Base-by-base conservation (phyloP, 2,797 vertebrate species). In the Neoniphon sammara region DNA sequence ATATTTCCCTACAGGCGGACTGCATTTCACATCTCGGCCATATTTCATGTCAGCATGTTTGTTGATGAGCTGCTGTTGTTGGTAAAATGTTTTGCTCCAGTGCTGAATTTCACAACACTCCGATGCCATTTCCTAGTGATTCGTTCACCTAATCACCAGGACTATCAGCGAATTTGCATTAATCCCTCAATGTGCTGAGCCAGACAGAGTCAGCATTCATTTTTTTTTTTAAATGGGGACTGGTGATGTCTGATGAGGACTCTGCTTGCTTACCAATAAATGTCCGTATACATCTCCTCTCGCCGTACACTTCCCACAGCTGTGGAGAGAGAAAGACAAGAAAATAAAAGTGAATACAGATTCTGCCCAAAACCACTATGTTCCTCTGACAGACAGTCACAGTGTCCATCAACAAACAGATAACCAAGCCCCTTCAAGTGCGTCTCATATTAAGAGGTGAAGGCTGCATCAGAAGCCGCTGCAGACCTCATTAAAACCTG, bases 281-380 rank as follows among this genome's bases (percentile, higher is more conserved):
- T 0, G 98, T 99, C 75, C 98, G 92, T 64, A 97, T 90, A 75
- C 98, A 99, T 88, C 96, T 95, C 83, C 98, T 93, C 60, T 99
- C 97, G 18, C 91, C 93, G 60, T 99, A 99, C 20, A 99, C 97
- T 77, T 99, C 98, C 98, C 98, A 99, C 0, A 99, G 87, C 98
- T 99, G 86, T 44, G 65, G 14, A 68, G 47, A 80, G 18, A 86
- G 34, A 18, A 0, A 61, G 7, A 34, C 27, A 0, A 31, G 3
- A 25, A 36, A 67, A 20, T 18, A 2, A 53, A 56, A 0, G 20
- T 69, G 21, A 60, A n/a, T 8, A 81, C 5, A 8, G n/a, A 27
- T 44, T 49, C 56, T 53, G 36, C n/a, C 14, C 1, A 55, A 36
- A 2, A n/a, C 4, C 17, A 27, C 23, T 27, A 2, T 21, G 15